Evolutionary conservation across 2,113 vertebrate species (phyloP).

Genomic region (Bambusicola thoracicus): DNA sequence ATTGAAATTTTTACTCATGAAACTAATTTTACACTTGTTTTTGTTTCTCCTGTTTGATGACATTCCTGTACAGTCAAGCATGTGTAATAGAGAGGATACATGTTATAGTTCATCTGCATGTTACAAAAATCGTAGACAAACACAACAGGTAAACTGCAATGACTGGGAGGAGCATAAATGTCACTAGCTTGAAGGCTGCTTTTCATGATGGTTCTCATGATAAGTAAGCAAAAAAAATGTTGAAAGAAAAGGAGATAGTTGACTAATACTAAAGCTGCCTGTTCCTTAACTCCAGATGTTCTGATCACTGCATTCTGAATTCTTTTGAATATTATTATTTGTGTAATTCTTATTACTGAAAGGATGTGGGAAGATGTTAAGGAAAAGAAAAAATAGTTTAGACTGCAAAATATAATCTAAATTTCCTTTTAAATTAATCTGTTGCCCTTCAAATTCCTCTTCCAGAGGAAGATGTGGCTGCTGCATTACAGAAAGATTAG

Average conservation of each 20-base stretch:
- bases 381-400: neutral
- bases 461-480: neutral
- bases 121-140: neutral
- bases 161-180: neutral
- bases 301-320: neutral
- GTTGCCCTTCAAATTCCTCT: neutral
- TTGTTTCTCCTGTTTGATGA: neutral
- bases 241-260: neutral
- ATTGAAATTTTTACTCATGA: neutral
- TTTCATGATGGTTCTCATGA: neutral
- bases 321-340: neutral
- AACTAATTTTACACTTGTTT: neutral
- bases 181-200: neutral
- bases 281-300: neutral
- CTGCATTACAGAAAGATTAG: neutral
- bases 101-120: neutral
- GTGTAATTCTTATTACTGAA: neutral
- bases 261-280: neutral
- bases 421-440: neutral
- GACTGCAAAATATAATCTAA: neutral
- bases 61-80: neutral
- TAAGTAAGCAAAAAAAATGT: neutral
- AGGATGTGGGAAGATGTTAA: neutral
- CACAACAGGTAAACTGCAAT: neutral
- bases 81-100: neutral